A percentile compares a stretch with the other conserved stretches of the same genome.
These are phyloP conservation scores for Calyptommatus sinebrachiatus DNA, from an alignment of 2,113 vertebrate genomes.

Conservation along the genomic window DNA sequence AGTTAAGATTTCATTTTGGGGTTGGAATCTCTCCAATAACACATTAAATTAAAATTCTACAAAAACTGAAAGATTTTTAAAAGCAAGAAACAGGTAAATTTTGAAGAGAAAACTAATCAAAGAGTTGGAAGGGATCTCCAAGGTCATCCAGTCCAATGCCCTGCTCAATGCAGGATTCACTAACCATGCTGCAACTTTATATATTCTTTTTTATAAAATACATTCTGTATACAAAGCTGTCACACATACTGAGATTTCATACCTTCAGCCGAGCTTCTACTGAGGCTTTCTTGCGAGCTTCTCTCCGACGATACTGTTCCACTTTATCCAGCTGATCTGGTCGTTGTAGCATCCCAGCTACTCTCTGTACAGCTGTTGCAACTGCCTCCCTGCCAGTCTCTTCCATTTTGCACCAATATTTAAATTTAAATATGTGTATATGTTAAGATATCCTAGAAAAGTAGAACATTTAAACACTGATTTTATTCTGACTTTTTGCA, in stretches of 20 bases:
- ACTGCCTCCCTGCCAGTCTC: constrained; percentile 92
- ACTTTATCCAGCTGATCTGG: constrained; percentile 98
- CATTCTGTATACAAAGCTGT: not conserved
- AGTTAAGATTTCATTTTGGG: fast-evolving
- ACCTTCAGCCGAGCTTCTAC: constrained; percentile 96
- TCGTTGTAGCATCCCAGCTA: constrained; percentile 95
- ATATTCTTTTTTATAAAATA: too few species aligned
- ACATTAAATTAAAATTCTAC: not conserved
- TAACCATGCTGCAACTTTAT: too few species aligned
- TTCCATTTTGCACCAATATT: constrained; percentile 77
- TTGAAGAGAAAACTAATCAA: not conserved
- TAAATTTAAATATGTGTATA: constrained; percentile 44
- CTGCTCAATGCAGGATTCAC: too few species aligned
- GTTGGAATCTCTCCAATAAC: not conserved
- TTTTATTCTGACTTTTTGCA: not conserved
- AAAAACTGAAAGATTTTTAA: too few species aligned
- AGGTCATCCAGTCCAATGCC: too few species aligned
- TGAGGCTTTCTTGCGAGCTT: constrained; percentile 95
- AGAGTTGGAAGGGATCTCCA: too few species aligned
- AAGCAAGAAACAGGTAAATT: too few species aligned
- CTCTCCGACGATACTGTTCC: constrained; percentile 92
- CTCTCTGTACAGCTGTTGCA: constrained; percentile 92
- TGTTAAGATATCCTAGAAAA: constrained; percentile 14
- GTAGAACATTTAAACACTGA: constrained; percentile 10
- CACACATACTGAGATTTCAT: constrained; percentile 4